Evolutionary conservation across 1,140 invertebrate species (phyloP).

Genomic region (Nymphalis io): DNA sequence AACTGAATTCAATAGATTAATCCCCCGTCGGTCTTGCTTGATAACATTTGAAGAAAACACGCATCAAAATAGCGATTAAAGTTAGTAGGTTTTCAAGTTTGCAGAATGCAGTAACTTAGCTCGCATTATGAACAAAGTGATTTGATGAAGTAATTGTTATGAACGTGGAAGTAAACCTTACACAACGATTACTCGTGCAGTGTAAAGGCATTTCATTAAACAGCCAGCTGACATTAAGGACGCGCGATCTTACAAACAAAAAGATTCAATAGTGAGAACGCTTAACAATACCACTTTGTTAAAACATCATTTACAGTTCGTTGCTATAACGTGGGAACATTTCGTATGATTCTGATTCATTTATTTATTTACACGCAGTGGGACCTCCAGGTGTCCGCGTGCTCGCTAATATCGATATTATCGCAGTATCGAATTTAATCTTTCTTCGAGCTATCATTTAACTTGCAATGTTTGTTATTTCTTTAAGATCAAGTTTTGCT

Average conservation of each 20-base stretch:
- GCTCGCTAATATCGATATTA: too few relatives aligned
- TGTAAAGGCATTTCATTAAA: not conserved
- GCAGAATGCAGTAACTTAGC: too few relatives aligned
- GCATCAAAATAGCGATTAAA: too few relatives aligned
- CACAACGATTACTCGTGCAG: not conserved
- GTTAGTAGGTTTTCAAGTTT: too few relatives aligned
- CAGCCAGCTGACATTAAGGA: not conserved
- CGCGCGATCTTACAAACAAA: constrained; percentile 26
- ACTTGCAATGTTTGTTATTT: too few relatives aligned
- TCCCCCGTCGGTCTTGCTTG: too few relatives aligned
- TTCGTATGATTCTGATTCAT: not conserved
- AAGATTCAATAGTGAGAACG: constrained; percentile 24
- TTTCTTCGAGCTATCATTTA: too few relatives aligned
- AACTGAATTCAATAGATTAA: too few relatives aligned
- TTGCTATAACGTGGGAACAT: constrained; percentile 15
- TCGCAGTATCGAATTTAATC: too few relatives aligned
- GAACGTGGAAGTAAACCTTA: constrained; percentile 3
- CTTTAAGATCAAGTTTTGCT: too few relatives aligned
- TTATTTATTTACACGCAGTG: not conserved
- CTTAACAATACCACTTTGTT: constrained; percentile 17
- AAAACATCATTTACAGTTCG: not conserved
- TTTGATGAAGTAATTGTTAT: not conserved
- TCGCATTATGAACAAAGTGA: not conserved
- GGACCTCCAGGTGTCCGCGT: not conserved
- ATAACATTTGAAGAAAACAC: too few relatives aligned